Base-by-base conservation (phyloP, 2,888 invertebrate genomes). In the Nesidiocoris tenuis region DNA sequence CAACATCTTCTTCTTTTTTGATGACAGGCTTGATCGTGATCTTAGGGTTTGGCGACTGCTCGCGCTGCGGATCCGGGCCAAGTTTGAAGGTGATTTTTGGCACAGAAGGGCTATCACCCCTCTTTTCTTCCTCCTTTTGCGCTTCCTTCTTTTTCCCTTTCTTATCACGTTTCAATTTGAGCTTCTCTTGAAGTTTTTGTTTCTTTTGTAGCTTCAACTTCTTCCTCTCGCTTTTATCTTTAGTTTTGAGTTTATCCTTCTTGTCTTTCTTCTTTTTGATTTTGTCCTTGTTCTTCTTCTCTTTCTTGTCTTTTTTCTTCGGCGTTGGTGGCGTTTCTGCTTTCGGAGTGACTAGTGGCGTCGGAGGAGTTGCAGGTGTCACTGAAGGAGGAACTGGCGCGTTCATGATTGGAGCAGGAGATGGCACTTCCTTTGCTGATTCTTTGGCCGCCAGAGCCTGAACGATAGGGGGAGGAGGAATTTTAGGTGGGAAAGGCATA, bases 41-140 rank as follows among this genome's bases (percentile, higher is more conserved):
- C 17, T 70, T 70, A 17, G 70, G 70, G 24, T 39, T 39, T 0
- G 90, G 89, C 9, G 90, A 90, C 76, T 89, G 88, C 9, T 91
- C 90, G 76, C 90, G 87, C 82, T 90, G 88, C 24, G 91, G 90
- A 7, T 89, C 87, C 71, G 88, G 87, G 75, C 89, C 90, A 63
- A 94, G 84, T 83, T 93, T 94, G 55, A 94, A 85, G 7, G 93
- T 93, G 75, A 94, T 84, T 84, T 94, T 94, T 2, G 93, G 93
- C 71, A 93, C 90, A 25, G 54, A 74, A 71, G 39, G 67, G 57
- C 67, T 71, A 21, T 77, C 77, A 5, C 74, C 70, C 80, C 80
- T 63, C 80, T 80, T 77, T 76, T 81, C 78, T 77, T 80, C 70
- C 81, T 80, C 78, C 82, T 82, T 77, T 81, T 83, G 72, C 81